Base-by-base conservation (phyloP, 2,797 vertebrate species). In the Fistularia tabacaria region DNA sequence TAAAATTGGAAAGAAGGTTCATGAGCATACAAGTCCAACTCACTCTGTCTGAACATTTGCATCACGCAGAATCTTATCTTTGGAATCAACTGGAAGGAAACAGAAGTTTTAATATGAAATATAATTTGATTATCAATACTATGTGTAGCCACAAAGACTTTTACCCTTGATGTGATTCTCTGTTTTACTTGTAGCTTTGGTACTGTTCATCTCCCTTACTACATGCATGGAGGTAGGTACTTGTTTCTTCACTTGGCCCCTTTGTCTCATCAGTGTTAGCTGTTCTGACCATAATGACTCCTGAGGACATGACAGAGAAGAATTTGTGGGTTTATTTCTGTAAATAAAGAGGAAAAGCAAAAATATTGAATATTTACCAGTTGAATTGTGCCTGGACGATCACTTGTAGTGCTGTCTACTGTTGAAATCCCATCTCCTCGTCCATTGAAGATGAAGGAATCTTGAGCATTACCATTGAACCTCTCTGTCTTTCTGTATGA, bases 31-130 rank as follows among this genome's bases (percentile, higher is more conserved):
- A 46, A 51, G 43, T 49, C 39, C 11, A 36, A 87, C 90, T 90
- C 71, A 92, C 91, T 86, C 80, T 45, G 91, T 91, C 66, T 91
- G 90, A 52, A 76, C 66, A 36, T 80, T 43, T 8, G 62, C 51
- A 0, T 87, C 84, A 49, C 47, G 70, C 54, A 69, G 43, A 14
- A 36, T 76, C 51, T 74, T 80, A 40, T 45, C 87, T 87, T 56
- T 14, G 3, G 43, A 38, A 62, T 8, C 43, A 40, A 15, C n/a
- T n/a, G n/a, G 1, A 38, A 25, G 39, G 53, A 13, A 25, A 25
- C 60, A 49, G 6, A 2, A 66, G 0, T 1, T 43, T 52, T 44
- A 11, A 9, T 2, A 40, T 37, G 3, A 55, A 15, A 38, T 0
- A 46, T 8, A 1, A 51, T 42, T 36, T 49, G 11, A 25, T 1